Evolutionary conservation across 35 echinoderm and acorn worm genomes (phyloP).

Genomic region (Heliocidaris tuberculata): DNA sequence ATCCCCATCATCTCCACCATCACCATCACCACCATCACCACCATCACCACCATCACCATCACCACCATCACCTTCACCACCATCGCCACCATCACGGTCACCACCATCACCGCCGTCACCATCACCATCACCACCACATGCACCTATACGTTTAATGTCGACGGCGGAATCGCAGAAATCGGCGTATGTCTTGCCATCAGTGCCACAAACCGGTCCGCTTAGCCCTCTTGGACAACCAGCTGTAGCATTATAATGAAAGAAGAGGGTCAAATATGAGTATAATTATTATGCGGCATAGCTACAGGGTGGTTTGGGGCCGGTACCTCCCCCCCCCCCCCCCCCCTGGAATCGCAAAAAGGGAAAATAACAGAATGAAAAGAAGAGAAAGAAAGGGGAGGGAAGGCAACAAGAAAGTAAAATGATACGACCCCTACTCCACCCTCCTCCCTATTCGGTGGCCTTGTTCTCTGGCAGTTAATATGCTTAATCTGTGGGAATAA

Average conservation of each 20-base stretch:
- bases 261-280: too few species aligned
- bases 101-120: neutral
- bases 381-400: too few species aligned
- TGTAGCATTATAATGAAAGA: neutral
- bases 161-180: neutral
- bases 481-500: too few species aligned
- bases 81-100: neutral
- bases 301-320: too few species aligned
- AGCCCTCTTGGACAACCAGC: neutral
- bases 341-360: too few species aligned
- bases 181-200: neutral
- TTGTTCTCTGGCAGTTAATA: too few species aligned
- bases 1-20: neutral
- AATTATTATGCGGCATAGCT: too few species aligned
- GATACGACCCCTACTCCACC: too few species aligned
- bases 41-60: neutral
- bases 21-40: neutral
- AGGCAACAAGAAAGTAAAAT: too few species aligned
- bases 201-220: neutral
- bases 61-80: neutral
- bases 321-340: too few species aligned
- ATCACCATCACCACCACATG: neutral
- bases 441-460: too few species aligned
- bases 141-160: neutral
- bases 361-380: too few species aligned